Evolutionary conservation across 2,797 vertebrate genomes (phyloP).

Genomic region (Fundulus diaphanus): DNA sequence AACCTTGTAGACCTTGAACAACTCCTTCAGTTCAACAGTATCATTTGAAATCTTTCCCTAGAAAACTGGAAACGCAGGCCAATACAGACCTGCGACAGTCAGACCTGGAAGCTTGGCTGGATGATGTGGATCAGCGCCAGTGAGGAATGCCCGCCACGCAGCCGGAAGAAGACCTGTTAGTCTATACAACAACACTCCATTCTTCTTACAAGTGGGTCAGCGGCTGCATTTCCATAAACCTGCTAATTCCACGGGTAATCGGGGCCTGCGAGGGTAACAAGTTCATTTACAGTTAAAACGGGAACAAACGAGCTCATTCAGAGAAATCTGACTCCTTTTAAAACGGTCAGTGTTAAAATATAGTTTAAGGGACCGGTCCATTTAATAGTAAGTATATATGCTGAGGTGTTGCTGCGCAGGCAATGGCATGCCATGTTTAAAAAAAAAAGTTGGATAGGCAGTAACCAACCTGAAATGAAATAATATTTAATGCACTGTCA

Average conservation of each 20-base stretch:
- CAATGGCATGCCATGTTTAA: too few relatives aligned
- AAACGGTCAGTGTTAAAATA: background rate
- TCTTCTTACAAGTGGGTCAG: slow-evolving; percentile 44
- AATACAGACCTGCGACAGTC: background rate
- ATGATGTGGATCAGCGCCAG: slow-evolving; percentile 40
- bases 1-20: too few relatives aligned
- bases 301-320: slow-evolving; percentile 1
- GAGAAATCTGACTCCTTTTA: background rate
- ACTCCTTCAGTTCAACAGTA: too few relatives aligned
- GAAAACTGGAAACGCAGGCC: slow-evolving; percentile 18
- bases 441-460: too few relatives aligned
- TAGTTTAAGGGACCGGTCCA: background rate
- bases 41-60: too few relatives aligned
- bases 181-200: slow-evolving; percentile 36
- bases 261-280: background rate
- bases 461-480: too few relatives aligned
- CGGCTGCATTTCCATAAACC: slow-evolving; percentile 21
- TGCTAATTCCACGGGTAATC: slow-evolving; percentile 15
- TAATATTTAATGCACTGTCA: background rate
- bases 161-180: slow-evolving; percentile 31
- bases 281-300: background rate
- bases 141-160: slow-evolving; percentile 47
- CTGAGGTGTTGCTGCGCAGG: background rate
- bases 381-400: background rate
- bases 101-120: slow-evolving; percentile 10